Evolutionary conservation across 2,888 invertebrate species (phyloP).

Genomic region (Rhabditoides inermis): DNA sequence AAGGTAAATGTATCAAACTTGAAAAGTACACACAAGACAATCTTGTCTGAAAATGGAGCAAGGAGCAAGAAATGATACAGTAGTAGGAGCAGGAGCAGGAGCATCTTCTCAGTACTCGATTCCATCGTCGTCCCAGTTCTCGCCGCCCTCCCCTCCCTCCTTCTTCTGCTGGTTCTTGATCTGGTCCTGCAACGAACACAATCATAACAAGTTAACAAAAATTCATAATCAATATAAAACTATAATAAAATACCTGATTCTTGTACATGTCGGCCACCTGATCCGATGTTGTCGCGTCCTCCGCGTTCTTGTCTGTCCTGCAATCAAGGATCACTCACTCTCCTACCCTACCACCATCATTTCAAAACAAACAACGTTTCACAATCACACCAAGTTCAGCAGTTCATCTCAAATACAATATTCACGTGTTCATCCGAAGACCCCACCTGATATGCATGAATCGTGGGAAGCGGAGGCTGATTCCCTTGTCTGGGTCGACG

Average conservation of each 20-base stretch:
- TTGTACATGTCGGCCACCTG: constrained; percentile 68
- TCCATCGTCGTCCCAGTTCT: constrained; percentile 27
- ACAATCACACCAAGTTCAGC: too few species aligned
- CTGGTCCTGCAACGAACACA: too few species aligned
- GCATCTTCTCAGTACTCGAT: constrained; percentile 15
- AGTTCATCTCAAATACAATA: too few species aligned
- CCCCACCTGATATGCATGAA: constrained; percentile 67
- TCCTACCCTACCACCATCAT: too few species aligned
- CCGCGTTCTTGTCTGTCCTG: constrained; percentile 86
- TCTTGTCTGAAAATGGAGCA: too few species aligned
- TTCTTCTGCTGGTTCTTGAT: constrained; percentile 58
- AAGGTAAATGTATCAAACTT: neutral
- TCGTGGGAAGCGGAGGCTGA: constrained; percentile 87
- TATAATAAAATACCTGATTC: too few species aligned
- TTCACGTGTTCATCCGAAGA: neutral
- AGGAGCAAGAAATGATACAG: neutral
- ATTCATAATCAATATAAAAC: too few species aligned
- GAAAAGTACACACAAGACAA: neutral
- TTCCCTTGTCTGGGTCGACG: constrained; percentile 58
- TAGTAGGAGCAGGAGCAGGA: too few species aligned
- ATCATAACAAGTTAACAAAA: too few species aligned
- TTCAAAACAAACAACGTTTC: too few species aligned
- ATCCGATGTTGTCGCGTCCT: constrained; percentile 79
- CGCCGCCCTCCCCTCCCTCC: constrained; percentile 12
- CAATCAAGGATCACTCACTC: too few species aligned